Base-by-base conservation (phyloP, 2,113 vertebrate genomes). In the Bolborhynchus lineola region DNA sequence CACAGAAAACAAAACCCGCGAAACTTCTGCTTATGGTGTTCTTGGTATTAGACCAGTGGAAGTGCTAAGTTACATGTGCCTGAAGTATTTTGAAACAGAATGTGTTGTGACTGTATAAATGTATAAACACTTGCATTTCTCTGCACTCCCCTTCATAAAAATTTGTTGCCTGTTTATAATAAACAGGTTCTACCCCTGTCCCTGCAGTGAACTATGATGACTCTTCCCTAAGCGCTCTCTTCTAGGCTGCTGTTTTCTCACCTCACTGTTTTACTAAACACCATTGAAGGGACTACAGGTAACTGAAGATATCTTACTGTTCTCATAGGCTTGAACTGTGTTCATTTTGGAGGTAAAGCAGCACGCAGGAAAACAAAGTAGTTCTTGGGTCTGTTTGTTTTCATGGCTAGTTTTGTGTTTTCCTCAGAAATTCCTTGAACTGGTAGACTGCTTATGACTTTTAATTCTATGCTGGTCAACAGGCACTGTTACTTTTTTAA, bases 401-500 rank as follows among this genome's bases (percentile, higher is more conserved):
- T 21, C 16, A 7, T 75, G 33, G 65, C 50, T 74, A 60, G 28
- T 52, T 53, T 11, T 79, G 60, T 5, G 39, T 65, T 82, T 35
- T 72, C 37, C 60, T 78, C 25, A 85, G 81, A 57, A 60, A 35
- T 60, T 83, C 59, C 78, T 82, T 16, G 29, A 68, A 52, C 42
- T 80, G 64, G 75, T 88, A 70, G 64, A 25, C 77, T 62, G 28
- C 82, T 90, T 16, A 37, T 77, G 68, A 89, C 62, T 87, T 71
- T 71, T 77, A 89, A 81, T 2, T 87, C 80, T 76, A 72, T 85
- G 71, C 69, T 78, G 96, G 88, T 94, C 87, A 76, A 87, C 95
- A 70, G 94, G 92, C 95, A 97, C 92, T 95, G 95, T 92, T 92
- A 94, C 57, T 77, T 87, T 84, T 91, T 70, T 70, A 90, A 96